Evolutionary conservation across 2,113 vertebrate species (phyloP).

Genomic region (Bothrops jararaca): DNA sequence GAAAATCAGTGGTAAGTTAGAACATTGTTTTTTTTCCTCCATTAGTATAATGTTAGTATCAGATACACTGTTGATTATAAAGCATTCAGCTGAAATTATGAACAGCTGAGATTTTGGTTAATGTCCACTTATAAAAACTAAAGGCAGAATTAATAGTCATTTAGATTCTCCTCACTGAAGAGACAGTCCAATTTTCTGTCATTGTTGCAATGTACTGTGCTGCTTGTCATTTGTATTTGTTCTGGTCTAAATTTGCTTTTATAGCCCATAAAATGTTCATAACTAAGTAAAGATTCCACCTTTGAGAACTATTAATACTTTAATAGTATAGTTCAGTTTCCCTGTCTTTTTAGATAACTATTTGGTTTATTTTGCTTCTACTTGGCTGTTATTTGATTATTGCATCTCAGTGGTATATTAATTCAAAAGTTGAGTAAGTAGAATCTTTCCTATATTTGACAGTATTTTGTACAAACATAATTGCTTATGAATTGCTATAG

Average conservation of each 20-base stretch:
- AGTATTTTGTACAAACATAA: constrained; percentile 14
- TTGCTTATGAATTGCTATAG: constrained; percentile 14
- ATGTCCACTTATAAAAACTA: not conserved
- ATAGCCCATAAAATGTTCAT: not conserved
- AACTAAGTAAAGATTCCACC: not conserved
- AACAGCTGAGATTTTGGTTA: not conserved
- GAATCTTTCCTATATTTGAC: not conserved
- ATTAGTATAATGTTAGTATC: not conserved
- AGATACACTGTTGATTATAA: not conserved
- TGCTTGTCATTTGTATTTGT: not conserved
- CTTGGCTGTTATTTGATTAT: not conserved
- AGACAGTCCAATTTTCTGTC: not conserved
- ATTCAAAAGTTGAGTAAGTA: not conserved
- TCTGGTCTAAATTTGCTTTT: not conserved
- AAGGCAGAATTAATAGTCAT: not conserved
- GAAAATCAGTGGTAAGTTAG: not conserved
- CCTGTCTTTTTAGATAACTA: not conserved
- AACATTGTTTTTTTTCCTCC: not conserved
- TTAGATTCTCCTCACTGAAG: not conserved
- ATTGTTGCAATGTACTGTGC: not conserved
- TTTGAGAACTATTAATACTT: not conserved
- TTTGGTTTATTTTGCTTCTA: constrained; percentile 18
- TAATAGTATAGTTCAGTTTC: not conserved
- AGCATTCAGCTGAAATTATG: not conserved
- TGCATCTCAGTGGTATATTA: not conserved